Evolutionary conservation across 2,113 vertebrate genomes (phyloP).

Genomic region (Axis porcinus): DNA sequence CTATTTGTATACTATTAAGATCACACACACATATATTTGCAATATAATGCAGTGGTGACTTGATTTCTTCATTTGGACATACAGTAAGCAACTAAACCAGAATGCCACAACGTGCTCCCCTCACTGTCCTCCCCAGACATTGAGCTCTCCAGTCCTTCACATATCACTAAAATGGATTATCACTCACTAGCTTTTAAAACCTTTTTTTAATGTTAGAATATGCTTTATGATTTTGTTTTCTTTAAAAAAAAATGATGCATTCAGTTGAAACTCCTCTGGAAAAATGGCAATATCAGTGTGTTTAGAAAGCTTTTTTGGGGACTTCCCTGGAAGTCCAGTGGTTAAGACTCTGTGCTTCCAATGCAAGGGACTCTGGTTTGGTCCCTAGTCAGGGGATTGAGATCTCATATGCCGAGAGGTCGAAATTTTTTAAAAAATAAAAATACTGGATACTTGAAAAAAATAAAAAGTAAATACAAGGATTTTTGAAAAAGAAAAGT

Average conservation of each 20-base stretch:
- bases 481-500: neutral
- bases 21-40: neutral
- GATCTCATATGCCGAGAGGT: neutral
- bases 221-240: neutral
- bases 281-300: neutral
- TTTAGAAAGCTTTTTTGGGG: neutral
- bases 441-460: neutral
- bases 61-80: neutral
- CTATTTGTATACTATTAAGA: neutral
- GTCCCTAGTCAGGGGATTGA: neutral
- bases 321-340: neutral
- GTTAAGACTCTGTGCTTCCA: neutral
- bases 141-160: neutral
- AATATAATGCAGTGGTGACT: neutral
- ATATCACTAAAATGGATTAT: neutral
- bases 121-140: neutral
- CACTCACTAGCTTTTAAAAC: neutral
- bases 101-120: neutral
- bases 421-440: rapidly evolving
- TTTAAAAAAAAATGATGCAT: neutral
- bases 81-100: neutral
- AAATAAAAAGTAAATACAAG: neutral
- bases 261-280: neutral
- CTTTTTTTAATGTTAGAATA: neutral
- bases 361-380: neutral